A percentile compares a stretch with the other conserved stretches of the same genome.
Evolutionary conservation across 2,888 invertebrate genomes (phyloP).

Genomic region (Ceratothoa steindachneri): DNA sequence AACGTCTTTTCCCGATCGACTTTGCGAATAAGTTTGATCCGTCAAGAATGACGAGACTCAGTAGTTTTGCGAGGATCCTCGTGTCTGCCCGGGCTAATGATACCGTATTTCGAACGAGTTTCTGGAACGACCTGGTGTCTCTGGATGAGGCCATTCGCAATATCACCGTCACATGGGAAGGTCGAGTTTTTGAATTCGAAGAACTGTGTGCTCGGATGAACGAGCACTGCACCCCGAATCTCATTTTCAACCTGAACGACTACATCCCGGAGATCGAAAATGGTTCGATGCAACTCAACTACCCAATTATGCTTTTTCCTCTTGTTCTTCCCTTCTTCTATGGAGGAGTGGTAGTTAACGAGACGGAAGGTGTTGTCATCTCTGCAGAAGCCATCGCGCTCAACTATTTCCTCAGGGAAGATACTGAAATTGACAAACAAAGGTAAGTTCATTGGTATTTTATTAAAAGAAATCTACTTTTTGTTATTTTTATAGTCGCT

Average conservation of each 20-base stretch:
- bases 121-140: constrained; percentile 71
- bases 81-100: constrained; percentile 69
- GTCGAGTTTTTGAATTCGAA: constrained; percentile 65
- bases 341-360: constrained; percentile 65
- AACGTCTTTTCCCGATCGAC: constrained; percentile 79
- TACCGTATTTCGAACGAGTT: constrained; percentile 70
- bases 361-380: neutral
- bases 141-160: constrained; percentile 75
- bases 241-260: constrained; percentile 75
- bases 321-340: constrained; percentile 83
- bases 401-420: constrained; percentile 80
- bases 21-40: constrained; percentile 76
- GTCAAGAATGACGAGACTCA: constrained; percentile 79
- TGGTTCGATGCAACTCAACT: constrained; percentile 72
- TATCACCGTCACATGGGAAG: constrained; percentile 64
- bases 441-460: constrained; percentile 59
- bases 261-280: constrained; percentile 78
- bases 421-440: constrained; percentile 68
- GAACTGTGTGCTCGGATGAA: constrained; percentile 84
- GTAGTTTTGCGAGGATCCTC: constrained; percentile 74
- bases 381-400: constrained; percentile 66
- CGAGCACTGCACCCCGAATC: constrained; percentile 76
- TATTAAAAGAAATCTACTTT: too few relatives aligned
- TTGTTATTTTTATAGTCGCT: too few relatives aligned
- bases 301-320: constrained; percentile 85